Percentiles rank a stretch among this genome's conserved stretches.
Evolutionary conservation across 1,140 invertebrate genomes (phyloP).

Genomic region (Atta colombica): DNA sequence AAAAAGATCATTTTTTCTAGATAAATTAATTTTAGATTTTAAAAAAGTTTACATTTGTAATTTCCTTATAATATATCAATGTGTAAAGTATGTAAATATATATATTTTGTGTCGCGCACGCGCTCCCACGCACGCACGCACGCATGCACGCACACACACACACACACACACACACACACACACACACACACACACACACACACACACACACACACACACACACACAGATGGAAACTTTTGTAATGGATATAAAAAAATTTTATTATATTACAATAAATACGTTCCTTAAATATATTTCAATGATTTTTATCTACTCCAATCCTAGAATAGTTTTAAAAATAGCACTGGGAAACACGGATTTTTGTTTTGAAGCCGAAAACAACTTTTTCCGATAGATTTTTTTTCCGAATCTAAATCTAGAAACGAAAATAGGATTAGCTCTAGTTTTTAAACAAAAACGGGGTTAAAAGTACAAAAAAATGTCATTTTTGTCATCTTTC

Average conservation of each 20-base stretch:
- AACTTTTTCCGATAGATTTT: too few relatives aligned
- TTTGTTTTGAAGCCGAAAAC: too few relatives aligned
- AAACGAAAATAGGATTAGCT: too few relatives aligned
- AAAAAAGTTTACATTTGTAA: background rate
- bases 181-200: too few relatives aligned
- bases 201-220: background rate
- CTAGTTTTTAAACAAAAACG: too few relatives aligned
- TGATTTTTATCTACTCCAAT: background rate
- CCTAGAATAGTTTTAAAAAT: background rate
- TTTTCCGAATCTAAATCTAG: too few relatives aligned
- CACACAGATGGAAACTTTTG: background rate
- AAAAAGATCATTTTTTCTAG: slow-evolving; percentile 3
- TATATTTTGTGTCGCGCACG: background rate
- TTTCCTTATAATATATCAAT: background rate
- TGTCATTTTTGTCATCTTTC: too few relatives aligned
- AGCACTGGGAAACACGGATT: too few relatives aligned
- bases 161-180: too few relatives aligned
- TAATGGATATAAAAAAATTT: slow-evolving; percentile 14
- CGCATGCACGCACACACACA: too few relatives aligned
- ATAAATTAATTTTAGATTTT: slow-evolving; percentile 25
- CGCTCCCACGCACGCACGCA: too few relatives aligned
- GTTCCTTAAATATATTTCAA: background rate
- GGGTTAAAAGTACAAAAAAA: too few relatives aligned
- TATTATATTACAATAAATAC: slow-evolving; percentile 18
- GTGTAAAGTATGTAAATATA: background rate